Percentiles rank a stretch among this genome's conserved stretches.
Evolutionary conservation across 2,113 vertebrate genomes (phyloP).

Genomic region (Burhinus bistriatus): DNA sequence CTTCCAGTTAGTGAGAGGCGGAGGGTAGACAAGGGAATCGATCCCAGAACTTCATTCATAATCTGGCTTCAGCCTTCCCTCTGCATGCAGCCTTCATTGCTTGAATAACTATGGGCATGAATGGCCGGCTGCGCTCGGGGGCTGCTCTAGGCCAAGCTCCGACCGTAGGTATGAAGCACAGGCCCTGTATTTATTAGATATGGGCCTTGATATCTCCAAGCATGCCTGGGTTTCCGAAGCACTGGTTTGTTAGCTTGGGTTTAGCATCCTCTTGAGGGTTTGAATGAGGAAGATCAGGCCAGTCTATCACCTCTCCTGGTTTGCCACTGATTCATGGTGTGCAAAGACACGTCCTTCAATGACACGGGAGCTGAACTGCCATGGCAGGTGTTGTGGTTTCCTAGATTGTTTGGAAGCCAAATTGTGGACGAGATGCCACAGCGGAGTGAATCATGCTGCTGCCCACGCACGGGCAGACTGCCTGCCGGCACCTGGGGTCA

Average conservation of each 20-base stretch:
- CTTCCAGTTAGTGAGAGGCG: background rate
- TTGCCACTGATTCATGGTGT: background rate
- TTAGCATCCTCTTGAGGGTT: background rate
- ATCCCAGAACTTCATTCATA: slow-evolving; percentile 33
- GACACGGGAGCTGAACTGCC: background rate
- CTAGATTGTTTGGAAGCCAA: slow-evolving; percentile 2
- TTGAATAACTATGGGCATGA: background rate
- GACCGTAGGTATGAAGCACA: background rate
- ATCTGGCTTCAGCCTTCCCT: background rate
- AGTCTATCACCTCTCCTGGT: background rate
- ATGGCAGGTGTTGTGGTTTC: background rate
- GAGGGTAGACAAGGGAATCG: background rate
- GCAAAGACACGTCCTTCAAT: background rate
- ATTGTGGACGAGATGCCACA: background rate
- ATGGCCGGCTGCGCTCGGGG: fast-evolving
- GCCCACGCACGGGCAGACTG: background rate
- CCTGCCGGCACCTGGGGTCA: background rate
- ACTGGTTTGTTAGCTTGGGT: background rate
- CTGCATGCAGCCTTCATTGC: background rate
- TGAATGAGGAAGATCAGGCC: background rate
- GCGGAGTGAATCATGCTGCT: background rate
- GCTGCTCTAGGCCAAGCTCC: fast-evolving
- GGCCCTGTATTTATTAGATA: background rate
- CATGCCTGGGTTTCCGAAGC: background rate
- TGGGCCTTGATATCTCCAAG: background rate